Evolutionary conservation across 2,113 vertebrate genomes (phyloP), one percentile per base, ranked within the genome.

Genomic region (Thomomys bottae): DNA sequence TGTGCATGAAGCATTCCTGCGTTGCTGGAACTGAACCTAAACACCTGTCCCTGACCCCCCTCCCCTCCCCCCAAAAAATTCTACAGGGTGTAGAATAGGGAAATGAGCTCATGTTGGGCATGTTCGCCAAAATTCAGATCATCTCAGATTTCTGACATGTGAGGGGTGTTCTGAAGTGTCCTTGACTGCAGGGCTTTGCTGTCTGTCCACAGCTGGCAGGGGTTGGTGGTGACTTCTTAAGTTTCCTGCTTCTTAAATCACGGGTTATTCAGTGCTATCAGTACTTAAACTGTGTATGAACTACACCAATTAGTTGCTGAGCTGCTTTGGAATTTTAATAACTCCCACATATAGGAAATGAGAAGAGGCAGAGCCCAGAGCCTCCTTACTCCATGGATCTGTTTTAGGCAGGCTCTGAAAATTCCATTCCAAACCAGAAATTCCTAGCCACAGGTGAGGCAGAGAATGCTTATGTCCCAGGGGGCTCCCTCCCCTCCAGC

Each of bases 61-160:
- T n/a, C n/a, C n/a, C n/a, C n/a, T n/a, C n/a, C n/a, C n/a, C n/a
- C n/a, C n/a, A n/a, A n/a, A n/a, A 20, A 2, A 21, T 17, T 0
- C 1, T n/a, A 8, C 15, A 61, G 26, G 66, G 14, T 57, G 49
- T 36, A 66, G 42, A 42, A 63, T 10, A 9, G 57, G 21, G 57
- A 42, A 12, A 23, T 32, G 23, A 63, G n/a, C 36, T 34, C 71
- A 66, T 8, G 18, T 54, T n/a, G 57, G 57, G 40, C 38, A 54
- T 12, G 1, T 49, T 36, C 61, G 64, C 70, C 21, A 15, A 77
- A 54, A 63, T 42, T 28, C 77, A 40, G 71, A 23, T 38, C 12
- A 54, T 54, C 26, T 63, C 45, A 54, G 72, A 61, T 84, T 85
- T 87, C 57, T 45, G 67, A 76, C 76, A 84, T 59, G 14, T 59